A percentile compares a stretch with the other conserved stretches of the same genome.
These are phyloP conservation scores for Epinephelus coioides DNA, from an alignment of 2,797 vertebrate genomes.

Conservation along the genomic window DNA sequence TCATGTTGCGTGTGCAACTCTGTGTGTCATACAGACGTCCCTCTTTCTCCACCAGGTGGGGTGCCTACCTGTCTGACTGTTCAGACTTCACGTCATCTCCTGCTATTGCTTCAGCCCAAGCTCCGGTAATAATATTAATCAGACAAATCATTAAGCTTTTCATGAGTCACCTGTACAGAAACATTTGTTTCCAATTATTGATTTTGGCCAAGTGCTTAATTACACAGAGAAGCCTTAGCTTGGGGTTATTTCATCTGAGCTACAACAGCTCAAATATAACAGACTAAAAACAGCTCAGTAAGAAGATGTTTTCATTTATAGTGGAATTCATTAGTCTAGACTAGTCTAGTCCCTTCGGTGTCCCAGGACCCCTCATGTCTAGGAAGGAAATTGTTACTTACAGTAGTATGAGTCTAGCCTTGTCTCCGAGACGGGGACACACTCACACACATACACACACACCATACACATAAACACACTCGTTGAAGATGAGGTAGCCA, in stretches of 20 bases:
- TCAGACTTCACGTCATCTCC: conserved; percentile 53
- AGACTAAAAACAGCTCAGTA: conserved; percentile 8
- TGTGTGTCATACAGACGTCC: conserved; percentile 53
- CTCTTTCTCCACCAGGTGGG: conserved; percentile 68
- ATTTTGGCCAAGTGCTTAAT: conserved; percentile 22
- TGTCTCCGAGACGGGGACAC: conserved; percentile 33
- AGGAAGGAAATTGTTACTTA: conserved; percentile 76
- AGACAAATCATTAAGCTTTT: conserved; percentile 5
- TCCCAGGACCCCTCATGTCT: conserved; percentile 74
- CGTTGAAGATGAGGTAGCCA: conserved; percentile 66
- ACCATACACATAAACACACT: conserved; percentile 50
- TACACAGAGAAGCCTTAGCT: conserved; percentile 4
- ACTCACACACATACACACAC: conserved; percentile 40
- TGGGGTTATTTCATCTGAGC: conserved; percentile 16
- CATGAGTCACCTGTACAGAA: conserved; percentile 59
- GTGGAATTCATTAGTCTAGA: conserved; percentile 76
- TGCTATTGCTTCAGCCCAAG: conserved; percentile 56
- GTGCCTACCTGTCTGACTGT: conserved; percentile 60
- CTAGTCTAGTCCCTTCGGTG: conserved; percentile 59
- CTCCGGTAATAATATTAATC: conserved; percentile 26
- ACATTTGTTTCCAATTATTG: conserved; percentile 26
- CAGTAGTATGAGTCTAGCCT: conserved; percentile 59
- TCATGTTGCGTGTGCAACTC: not conserved
- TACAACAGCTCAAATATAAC: conserved; percentile 10
- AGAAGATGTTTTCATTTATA: conserved; percentile 62